Evolutionary conservation across 1,140 invertebrate genomes (phyloP).

Genomic region (Phymorhynchus buccinoides): DNA sequence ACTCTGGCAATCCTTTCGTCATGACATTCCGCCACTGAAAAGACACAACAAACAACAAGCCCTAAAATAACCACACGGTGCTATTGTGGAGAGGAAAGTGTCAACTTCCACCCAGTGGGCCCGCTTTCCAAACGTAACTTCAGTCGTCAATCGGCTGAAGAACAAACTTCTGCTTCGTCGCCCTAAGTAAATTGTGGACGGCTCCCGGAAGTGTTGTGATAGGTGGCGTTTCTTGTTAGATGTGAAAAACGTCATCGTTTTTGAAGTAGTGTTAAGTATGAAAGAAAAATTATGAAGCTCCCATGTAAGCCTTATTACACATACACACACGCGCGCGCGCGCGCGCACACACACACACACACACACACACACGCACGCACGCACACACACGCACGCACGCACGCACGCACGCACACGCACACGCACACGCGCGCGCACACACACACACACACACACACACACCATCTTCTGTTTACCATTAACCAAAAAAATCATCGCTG

Average conservation of each 20-base stretch:
- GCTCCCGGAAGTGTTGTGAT: conserved; percentile 27
- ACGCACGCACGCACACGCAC: neutral
- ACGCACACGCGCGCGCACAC: conserved; percentile 4
- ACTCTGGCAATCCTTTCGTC: neutral
- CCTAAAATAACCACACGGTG: neutral
- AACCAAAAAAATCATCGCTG: too few relatives aligned
- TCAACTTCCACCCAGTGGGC: neutral
- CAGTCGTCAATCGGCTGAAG: neutral
- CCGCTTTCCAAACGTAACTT: conserved; percentile 11
- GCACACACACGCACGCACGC: neutral
- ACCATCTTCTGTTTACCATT: too few relatives aligned
- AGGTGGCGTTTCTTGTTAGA: conserved; percentile 33
- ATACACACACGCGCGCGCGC: neutral
- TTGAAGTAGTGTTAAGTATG: conserved; percentile 32
- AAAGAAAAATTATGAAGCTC: neutral
- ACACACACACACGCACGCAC: neutral
- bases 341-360: neutral
- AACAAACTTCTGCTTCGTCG: conserved; percentile 32
- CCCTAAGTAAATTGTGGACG: conserved; percentile 14
- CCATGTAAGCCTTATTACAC: neutral
- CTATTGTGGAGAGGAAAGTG: neutral
- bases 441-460: too few relatives aligned
- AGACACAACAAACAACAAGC: conserved; percentile 19
- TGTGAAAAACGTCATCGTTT: conserved; percentile 30
- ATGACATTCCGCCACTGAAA: neutral